Conservation (phyloP, 2,113 vertebrate species). For the Tylochromis polylepis region DNA sequence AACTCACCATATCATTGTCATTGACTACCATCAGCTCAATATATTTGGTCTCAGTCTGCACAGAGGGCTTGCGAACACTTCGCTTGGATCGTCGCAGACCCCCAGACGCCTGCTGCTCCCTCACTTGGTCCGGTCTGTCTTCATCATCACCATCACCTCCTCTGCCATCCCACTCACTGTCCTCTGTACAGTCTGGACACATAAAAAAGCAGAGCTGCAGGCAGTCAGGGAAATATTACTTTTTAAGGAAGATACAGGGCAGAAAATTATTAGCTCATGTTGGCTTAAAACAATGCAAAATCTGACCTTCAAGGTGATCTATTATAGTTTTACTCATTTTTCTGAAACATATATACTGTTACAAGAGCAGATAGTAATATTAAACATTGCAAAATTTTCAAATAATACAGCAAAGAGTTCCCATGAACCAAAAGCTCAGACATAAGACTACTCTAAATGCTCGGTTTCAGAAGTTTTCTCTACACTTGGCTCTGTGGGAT, state of each 20-base stretch:
- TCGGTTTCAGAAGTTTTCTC: neutral
- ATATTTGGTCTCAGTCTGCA: constrained; percentile 94
- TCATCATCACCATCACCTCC: constrained; percentile 27
- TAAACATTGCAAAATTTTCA: rapidly evolving
- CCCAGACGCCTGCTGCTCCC: constrained; percentile 15
- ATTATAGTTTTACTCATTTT: neutral
- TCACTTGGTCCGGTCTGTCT: constrained; percentile 2
- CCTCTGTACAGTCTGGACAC: constrained; percentile 61
- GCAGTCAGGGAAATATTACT: neutral
- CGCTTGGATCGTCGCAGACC: constrained; percentile 63
- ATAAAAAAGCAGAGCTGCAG: constrained; percentile 12
- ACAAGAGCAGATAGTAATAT: neutral
- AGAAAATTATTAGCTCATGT: neutral
- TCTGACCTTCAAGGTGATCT: neutral
- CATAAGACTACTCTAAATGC: neutral
- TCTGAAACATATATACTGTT: neutral
- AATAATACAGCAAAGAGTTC: neutral
- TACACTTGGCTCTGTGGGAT: neutral
- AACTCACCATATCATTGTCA: constrained; percentile 85
- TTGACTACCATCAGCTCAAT: constrained; percentile 94
- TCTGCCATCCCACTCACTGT: constrained; percentile 42
- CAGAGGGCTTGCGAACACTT: constrained; percentile 81
- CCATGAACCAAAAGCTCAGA: neutral
- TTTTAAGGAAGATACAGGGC: neutral
- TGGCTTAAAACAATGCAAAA: neutral